These are phyloP conservation scores for Euborellia annulipes DNA, from an alignment of 1,140 invertebrate species.

Conservation along the genomic window DNA sequence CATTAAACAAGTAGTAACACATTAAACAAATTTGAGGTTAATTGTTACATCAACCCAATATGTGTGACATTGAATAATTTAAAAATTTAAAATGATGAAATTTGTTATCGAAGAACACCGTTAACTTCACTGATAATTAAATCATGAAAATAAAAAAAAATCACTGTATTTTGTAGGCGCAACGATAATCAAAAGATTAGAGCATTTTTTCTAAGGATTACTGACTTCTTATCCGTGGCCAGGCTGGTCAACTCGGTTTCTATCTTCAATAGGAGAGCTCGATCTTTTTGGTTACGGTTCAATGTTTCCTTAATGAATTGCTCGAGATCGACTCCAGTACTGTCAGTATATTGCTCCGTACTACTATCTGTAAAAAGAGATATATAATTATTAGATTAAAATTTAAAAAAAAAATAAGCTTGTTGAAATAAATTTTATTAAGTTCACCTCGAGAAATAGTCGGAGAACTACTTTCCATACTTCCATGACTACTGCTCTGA, in stretches of 20 bases:
- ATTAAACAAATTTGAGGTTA: too few species aligned
- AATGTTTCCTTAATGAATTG: slow-evolving; percentile 80
- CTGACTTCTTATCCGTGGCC: slow-evolving; percentile 66
- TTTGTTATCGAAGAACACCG: too few species aligned
- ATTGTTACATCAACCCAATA: too few species aligned
- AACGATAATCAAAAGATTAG: too few species aligned
- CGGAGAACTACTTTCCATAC: slow-evolving; percentile 40
- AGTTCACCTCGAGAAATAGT: slow-evolving; percentile 40
- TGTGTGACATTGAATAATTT: too few species aligned
- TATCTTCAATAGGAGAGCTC: slow-evolving; percentile 66
- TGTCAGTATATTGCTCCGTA: slow-evolving; percentile 60
- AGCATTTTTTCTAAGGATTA: too few species aligned
- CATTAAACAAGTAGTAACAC: too few species aligned
- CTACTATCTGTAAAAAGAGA: slow-evolving; percentile 52
- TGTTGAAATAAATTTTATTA: too few species aligned
- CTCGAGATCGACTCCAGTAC: slow-evolving; percentile 64
- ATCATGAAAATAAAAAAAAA: too few species aligned
- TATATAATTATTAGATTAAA: slow-evolving; percentile 1
- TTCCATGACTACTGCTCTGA: slow-evolving; percentile 44
- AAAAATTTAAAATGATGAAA: too few species aligned
- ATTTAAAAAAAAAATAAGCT: background rate
- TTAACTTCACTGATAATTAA: too few species aligned
- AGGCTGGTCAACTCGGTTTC: slow-evolving; percentile 75
- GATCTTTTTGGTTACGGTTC: slow-evolving; percentile 77
- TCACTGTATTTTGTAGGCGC: too few species aligned